Evolutionary conservation across 2,888 invertebrate genomes (phyloP).

Genomic region (Eurytoma californica): DNA sequence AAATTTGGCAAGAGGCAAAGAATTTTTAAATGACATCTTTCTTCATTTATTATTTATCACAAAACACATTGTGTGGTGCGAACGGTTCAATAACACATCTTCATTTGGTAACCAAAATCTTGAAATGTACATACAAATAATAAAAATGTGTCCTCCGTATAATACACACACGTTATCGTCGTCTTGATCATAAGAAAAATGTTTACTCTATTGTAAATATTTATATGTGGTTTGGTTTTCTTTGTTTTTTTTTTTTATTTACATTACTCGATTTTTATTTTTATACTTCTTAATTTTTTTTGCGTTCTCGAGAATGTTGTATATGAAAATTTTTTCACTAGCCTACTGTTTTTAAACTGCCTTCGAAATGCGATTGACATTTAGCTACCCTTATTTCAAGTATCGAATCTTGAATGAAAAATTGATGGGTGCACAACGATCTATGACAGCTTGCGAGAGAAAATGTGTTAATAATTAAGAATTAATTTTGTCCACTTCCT

Average conservation of each 20-base stretch:
- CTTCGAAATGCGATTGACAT: conserved; percentile 24
- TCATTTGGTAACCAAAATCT: conserved; percentile 14
- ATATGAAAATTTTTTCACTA: conserved; percentile 47
- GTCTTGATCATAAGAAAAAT: conserved; percentile 35
- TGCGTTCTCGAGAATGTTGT: conserved; percentile 27
- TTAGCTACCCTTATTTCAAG: conserved; percentile 24
- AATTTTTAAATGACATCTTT: background rate
- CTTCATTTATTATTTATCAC: conserved; percentile 34
- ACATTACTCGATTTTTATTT: conserved; percentile 35
- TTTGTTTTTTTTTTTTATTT: conserved; percentile 37
- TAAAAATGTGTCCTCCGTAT: conserved; percentile 26
- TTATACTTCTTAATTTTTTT: conserved; percentile 28
- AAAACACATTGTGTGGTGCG: conserved; percentile 30
- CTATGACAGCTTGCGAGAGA: background rate
- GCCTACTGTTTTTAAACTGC: conserved; percentile 33
- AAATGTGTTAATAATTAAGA: conserved; percentile 2
- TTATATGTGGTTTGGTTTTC: conserved; percentile 16
- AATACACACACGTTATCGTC: conserved; percentile 3
- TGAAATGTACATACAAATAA: conserved; percentile 18
- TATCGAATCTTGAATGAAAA: conserved; percentile 23
- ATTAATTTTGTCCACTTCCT: background rate
- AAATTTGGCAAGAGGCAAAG: conserved; percentile 32
- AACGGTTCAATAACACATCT: conserved; percentile 25
- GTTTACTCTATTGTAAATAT: conserved; percentile 18
- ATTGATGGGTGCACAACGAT: conserved; percentile 19